Evolutionary conservation across 92 coral and sea anemone genomes (phyloP), one percentile per base, ranked within the genome.

Genomic region (Porites evermanni): DNA sequence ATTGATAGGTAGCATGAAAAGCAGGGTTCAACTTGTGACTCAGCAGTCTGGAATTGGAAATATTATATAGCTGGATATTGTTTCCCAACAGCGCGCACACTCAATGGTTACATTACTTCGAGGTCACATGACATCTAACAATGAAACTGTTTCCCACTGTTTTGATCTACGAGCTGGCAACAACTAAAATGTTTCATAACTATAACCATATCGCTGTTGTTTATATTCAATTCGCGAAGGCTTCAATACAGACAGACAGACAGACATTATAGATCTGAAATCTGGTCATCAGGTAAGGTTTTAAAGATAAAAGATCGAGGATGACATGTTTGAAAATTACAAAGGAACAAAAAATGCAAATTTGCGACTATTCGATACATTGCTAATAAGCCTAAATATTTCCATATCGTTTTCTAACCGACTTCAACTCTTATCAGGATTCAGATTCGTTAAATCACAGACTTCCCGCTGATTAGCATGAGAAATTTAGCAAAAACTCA

Each of bases 341-440:
- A 63, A 63, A 63, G 18, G 61, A 18, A 18, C 17, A 16, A 63
- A 63, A 63, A 63, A 18, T 63, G 67, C 67, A 63, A 63, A 63
- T 63, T 63, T 63, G 67, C 19, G 24, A 63, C n/a, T 63, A 7
- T n/a, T 20, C n/a, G 19, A 63, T 56, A 56, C 12, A 56, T 56
- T 56, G 7, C 61, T 14, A 56, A 56, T 56, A 56, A 56, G 4
- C 12, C 12, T 11, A 56, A 56, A 11, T 56, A 38, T 16, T 53
- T 75, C 13, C 79, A 20, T 75, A 53, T 75, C 14, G 44, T 69
- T 44, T 29, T 74, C 58, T 12, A 60, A 29, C 68, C 80, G 60
- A 19, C 53, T 29, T 64, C n/a, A 58, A 47, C 18, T 8, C 63
- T 77, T 74, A 13, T 10, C 63, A 52, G 64, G 58, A 24, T 58